A percentile compares a stretch with the other conserved stretches of the same genome.
These are phyloP conservation scores for Cyrtonyx montezumae DNA, from an alignment of 2,113 vertebrate genomes.

Conservation along the genomic window DNA sequence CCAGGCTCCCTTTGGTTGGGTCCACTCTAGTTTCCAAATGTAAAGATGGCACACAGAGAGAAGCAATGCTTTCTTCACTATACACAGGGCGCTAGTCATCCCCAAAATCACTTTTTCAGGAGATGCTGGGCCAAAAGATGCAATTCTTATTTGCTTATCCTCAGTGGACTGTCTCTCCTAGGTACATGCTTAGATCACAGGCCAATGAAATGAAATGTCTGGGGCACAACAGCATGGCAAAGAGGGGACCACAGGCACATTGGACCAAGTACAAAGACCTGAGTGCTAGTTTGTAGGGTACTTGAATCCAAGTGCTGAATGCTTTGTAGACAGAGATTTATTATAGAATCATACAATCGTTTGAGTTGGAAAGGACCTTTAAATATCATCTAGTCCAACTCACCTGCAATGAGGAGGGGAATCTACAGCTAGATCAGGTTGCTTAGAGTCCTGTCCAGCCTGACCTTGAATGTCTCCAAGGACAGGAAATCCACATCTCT, in stretches of 20 bases:
- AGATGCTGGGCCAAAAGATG: not conserved
- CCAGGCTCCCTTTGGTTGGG: rapidly evolving
- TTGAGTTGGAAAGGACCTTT: not conserved
- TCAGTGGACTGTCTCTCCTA: not conserved
- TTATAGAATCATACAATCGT: not conserved
- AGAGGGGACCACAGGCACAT: not conserved
- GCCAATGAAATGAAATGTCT: not conserved
- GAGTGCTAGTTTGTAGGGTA: not conserved
- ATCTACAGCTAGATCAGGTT: not conserved
- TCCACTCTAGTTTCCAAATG: not conserved
- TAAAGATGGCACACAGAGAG: not conserved
- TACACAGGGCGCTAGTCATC: rapidly evolving
- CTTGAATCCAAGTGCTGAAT: not conserved
- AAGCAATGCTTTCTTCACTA: not conserved
- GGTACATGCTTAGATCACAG: not conserved
- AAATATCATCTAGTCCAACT: not conserved
- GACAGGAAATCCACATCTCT: not conserved
- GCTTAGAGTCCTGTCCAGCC: too few species aligned
- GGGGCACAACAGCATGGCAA: not conserved
- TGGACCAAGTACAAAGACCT: not conserved
- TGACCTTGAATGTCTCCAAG: not conserved
- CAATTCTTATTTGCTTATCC: not conserved
- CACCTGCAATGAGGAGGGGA: not conserved
- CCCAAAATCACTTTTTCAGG: not conserved
- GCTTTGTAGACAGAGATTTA: not conserved